Evolutionary conservation across 2,888 invertebrate species (phyloP).

Genomic region (Diplolepis rosae): DNA sequence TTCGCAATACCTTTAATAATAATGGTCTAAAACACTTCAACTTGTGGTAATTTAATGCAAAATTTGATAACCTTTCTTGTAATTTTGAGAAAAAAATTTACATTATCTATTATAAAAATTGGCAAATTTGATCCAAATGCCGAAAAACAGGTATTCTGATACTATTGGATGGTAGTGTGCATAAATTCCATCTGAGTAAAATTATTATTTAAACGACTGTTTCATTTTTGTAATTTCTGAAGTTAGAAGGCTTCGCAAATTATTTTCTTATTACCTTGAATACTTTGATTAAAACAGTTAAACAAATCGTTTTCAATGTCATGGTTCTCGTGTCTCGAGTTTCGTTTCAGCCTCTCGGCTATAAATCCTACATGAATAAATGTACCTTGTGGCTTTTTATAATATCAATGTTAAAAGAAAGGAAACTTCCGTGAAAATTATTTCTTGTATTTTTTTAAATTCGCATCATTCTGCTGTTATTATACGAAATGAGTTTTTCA

Average conservation of each 20-base stretch:
- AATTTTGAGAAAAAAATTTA: too few relatives aligned
- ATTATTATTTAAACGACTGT: background rate
- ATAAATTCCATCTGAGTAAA: background rate
- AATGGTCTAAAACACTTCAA: too few relatives aligned
- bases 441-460: slow-evolving; percentile 25
- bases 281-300: slow-evolving; percentile 6
- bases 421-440: slow-evolving; percentile 47
- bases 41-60: too few relatives aligned
- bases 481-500: slow-evolving; percentile 17
- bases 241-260: slow-evolving; percentile 10
- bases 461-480: slow-evolving; percentile 43
- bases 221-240: background rate
- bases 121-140: too few relatives aligned
- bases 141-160: too few relatives aligned
- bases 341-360: slow-evolving; percentile 18
- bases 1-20: too few relatives aligned
- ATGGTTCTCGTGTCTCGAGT: slow-evolving; percentile 15
- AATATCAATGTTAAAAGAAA: slow-evolving; percentile 25
- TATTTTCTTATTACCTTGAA: slow-evolving; percentile 19
- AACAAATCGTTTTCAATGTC: slow-evolving; percentile 18
- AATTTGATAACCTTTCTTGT: too few relatives aligned
- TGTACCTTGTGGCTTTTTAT: slow-evolving; percentile 1
- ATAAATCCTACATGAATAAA: background rate
- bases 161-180: background rate
- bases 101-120: too few relatives aligned